Evolutionary conservation across 2,888 invertebrate genomes (phyloP), one percentile per base, ranked within the genome.

Genomic region (Euzophera pinguis): DNA sequence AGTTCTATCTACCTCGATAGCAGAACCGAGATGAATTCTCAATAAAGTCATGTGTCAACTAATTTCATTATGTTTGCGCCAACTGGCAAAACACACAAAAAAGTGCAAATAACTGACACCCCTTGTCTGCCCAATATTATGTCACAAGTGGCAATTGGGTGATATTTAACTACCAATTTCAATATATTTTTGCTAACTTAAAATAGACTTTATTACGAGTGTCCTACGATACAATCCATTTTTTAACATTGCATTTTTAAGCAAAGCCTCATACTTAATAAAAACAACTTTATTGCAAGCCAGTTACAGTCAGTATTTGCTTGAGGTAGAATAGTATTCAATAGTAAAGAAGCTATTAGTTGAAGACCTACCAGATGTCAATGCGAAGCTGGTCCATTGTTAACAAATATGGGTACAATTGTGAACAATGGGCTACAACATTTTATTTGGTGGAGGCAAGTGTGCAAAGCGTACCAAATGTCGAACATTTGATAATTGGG

Each of bases 371-470:
- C 75, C 83, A 84, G 86, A 88, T 89, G 89, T 87, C 79, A 79
- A 75, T 71, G 71, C 71, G 67, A 69, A 73, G 73, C 70, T 64
- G 74, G 73, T 61, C 81, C 63, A 84, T 89, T 89, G 89, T 89
- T 81, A 83, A 82, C 84, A 84, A 86, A 85, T 84, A 84, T 75
- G 80, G 77, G 78, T 79, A 85, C 87, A 86, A 88, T 83, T 77
- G 82, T 64, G 74, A 75, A 87, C 84, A 88, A 87, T 79, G 76
- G 69, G 67, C 66, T 69, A 77, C 79, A 80, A 82, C 81, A 85
- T 84, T 81, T 80, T 79, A 82, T 86, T 86, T 78, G 72, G 73
- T 62, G 65, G 60, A 76, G 76, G 78, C 81, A 71, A 79, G 76
- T 78, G 68, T 69, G 61, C 65, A 64, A 69, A 73, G 67, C 57